A percentile compares a stretch with the other conserved stretches of the same genome.
Conservation (phyloP, 2,797 vertebrate genomes). For the Darevskia nairensis region DNA sequence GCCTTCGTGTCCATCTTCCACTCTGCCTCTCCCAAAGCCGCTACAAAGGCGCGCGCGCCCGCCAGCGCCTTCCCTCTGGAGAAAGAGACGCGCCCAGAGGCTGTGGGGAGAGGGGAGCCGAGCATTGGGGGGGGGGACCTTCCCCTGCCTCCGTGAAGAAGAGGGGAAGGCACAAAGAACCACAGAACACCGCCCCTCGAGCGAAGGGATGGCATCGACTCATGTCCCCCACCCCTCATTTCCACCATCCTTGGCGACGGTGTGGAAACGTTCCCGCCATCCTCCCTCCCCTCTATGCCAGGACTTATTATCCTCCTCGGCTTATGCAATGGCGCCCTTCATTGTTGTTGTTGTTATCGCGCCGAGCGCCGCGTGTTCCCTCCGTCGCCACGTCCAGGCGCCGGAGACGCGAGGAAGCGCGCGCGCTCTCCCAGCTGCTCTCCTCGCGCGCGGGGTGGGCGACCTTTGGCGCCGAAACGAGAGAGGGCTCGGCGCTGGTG, state of each 20-base stretch:
- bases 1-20: no score
- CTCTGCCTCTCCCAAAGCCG: no score
- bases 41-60: not conserved
- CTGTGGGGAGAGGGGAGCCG: not conserved
- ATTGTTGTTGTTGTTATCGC: not conserved
- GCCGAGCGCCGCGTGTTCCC: not conserved
- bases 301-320: no score
- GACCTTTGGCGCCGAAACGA: no score
- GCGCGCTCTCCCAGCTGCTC: not conserved
- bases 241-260: not conserved
- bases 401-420: not conserved
- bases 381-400: not conserved
- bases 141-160: not conserved
- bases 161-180: no score
- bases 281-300: not conserved
- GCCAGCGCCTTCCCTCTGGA: no score
- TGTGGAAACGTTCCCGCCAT: not conserved
- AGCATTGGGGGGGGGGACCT: no score
- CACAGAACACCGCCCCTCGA: not conserved
- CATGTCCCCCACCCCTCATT: no score
- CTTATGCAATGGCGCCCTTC: conserved; percentile 32
- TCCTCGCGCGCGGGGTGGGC: not conserved
- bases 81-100: no score
- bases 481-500: no score
- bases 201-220: no score